phyloP scores from a whole-genome alignment of 2,797 vertebrate species.

The Bradypodion ventrale region DNA sequence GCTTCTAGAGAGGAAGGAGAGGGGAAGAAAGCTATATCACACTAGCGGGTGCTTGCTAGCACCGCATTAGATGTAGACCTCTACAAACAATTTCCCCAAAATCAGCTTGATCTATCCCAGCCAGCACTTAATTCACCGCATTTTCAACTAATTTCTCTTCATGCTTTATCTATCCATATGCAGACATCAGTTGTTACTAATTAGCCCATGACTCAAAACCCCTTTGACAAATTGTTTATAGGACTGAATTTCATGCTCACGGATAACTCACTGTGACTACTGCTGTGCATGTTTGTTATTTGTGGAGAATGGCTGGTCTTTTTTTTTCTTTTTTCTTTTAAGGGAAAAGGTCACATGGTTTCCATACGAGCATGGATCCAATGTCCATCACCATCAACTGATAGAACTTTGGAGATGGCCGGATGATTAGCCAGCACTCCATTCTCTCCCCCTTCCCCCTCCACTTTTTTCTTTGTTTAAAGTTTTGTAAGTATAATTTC shows the following conservation, averaged over 20 bases:
- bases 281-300: conserved; percentile 38
- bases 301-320: conserved; percentile 1
- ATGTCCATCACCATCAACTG: conserved; percentile 20
- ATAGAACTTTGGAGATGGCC: conserved; percentile 2
- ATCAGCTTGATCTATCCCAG: conserved; percentile 25
- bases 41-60: neutral
- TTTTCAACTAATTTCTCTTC: conserved; percentile 29
- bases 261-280: conserved; percentile 31
- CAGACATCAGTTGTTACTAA: conserved; percentile 34
- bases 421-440: neutral
- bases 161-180: conserved; percentile 40
- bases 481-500: conserved; percentile 14
- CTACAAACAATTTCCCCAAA: conserved; percentile 24
- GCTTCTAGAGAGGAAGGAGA: neutral
- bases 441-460: neutral
- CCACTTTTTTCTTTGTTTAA: neutral
- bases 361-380: neutral
- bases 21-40: neutral
- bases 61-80: neutral
- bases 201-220: conserved; percentile 43
- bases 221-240: conserved; percentile 13
- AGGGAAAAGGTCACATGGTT: neutral
- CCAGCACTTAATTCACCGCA: conserved; percentile 5
- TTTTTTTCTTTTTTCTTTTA: no score
- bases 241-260: conserved; percentile 23